Evolutionary conservation across 2,113 vertebrate species (phyloP).

Genomic region (Larimichthys crocea): DNA sequence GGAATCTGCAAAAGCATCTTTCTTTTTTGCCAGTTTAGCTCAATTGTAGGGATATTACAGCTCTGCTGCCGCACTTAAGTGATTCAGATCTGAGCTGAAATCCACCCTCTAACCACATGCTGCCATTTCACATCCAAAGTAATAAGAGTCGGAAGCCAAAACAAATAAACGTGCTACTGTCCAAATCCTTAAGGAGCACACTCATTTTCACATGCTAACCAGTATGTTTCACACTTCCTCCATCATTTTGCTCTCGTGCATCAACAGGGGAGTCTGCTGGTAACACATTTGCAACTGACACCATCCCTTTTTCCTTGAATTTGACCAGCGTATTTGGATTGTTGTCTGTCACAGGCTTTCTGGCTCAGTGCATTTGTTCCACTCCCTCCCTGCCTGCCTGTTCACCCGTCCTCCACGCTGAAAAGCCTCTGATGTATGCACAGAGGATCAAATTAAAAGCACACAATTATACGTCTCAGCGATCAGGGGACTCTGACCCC

Average conservation of each 20-base stretch:
- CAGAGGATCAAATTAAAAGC: slow-evolving; percentile 72
- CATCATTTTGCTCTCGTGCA: slow-evolving; percentile 5
- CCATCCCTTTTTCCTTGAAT: slow-evolving; percentile 27
- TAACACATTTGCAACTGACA: slow-evolving; percentile 17
- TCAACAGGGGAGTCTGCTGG: slow-evolving; percentile 13
- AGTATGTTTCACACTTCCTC: slow-evolving; percentile 36
- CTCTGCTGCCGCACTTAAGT: background rate
- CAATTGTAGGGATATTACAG: background rate
- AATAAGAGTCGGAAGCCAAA: slow-evolving; percentile 40
- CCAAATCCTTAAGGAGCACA: slow-evolving; percentile 34
- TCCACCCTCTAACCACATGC: slow-evolving; percentile 59
- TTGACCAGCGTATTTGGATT: slow-evolving; percentile 26
- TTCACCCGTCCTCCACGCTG: background rate
- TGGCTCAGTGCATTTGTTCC: slow-evolving; percentile 53
- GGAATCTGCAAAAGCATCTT: background rate
- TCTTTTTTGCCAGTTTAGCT: background rate
- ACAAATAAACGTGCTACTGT: slow-evolving; percentile 43
- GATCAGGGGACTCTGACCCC: slow-evolving; percentile 62
- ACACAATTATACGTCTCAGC: slow-evolving; percentile 60
- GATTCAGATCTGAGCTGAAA: slow-evolving; percentile 35
- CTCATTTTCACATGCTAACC: slow-evolving; percentile 27
- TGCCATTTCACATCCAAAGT: slow-evolving; percentile 52
- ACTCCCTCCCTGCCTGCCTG: slow-evolving; percentile 2
- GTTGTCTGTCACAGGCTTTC: slow-evolving; percentile 53
- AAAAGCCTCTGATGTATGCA: slow-evolving; percentile 22